Conservation (phyloP, 2,888 invertebrate genomes). For the Harpalus rubripes region DNA sequence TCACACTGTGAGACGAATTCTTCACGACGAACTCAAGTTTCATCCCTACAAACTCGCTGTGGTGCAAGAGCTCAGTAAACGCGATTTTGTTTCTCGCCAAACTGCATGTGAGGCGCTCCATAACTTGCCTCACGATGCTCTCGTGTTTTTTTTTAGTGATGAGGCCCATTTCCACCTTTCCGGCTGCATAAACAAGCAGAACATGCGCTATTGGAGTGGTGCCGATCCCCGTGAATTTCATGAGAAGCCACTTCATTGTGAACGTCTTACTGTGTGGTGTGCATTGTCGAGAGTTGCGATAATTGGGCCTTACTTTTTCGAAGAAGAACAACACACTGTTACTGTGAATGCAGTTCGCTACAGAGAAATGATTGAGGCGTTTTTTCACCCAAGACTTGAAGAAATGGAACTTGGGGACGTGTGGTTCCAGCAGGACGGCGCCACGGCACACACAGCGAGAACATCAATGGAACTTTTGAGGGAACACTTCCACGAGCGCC, state of each 20-base stretch:
- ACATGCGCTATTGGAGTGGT: slow-evolving; percentile 66
- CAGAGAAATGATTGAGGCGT: slow-evolving; percentile 69
- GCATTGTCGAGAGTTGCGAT: slow-evolving; percentile 67
- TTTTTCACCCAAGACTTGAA: slow-evolving; percentile 15
- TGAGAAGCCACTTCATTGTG: slow-evolving; percentile 70
- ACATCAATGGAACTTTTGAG: slow-evolving; percentile 1
- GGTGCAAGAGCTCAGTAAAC: slow-evolving; percentile 63
- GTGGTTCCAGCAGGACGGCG: slow-evolving; percentile 48
- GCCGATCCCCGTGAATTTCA: slow-evolving; percentile 70
- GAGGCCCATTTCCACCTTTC: slow-evolving; percentile 69
- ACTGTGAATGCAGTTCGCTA: slow-evolving; percentile 71
- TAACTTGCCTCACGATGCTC: slow-evolving; percentile 66
- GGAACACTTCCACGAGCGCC: slow-evolving; percentile 12
- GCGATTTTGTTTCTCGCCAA: slow-evolving; percentile 69
- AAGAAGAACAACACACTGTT: slow-evolving; percentile 70
- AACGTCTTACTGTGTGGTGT: slow-evolving; percentile 70
- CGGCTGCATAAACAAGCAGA: slow-evolving; percentile 60
- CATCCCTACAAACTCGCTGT: slow-evolving; percentile 70
- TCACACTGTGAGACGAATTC: slow-evolving; percentile 69
- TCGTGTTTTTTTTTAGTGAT: slow-evolving; percentile 68
- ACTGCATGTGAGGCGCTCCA: slow-evolving; percentile 69
- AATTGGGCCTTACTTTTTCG: slow-evolving; percentile 71
- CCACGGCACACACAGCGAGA: slow-evolving; percentile 49
- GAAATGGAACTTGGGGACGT: slow-evolving; percentile 6
- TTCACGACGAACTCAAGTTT: slow-evolving; percentile 69